phyloP scores from a whole-genome alignment of 2,113 vertebrate genomes.

The Emydura subglobosa region DNA sequence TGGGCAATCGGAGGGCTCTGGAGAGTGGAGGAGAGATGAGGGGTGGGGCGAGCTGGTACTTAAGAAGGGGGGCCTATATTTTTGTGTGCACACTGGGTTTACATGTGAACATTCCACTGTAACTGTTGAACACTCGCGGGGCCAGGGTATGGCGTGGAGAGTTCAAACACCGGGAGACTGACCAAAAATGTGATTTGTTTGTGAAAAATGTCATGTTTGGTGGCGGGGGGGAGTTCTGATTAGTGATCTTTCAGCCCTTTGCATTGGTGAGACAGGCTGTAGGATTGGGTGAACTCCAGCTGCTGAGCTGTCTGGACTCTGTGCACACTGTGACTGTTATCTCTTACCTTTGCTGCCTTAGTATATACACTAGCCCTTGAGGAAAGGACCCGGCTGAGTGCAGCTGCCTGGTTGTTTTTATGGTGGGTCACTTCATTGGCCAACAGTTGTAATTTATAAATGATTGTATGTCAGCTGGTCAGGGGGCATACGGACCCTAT shows the following conservation, averaged over 20 bases:
- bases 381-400: background rate
- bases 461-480: accelerated
- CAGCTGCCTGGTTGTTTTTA: background rate
- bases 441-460: background rate
- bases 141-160: background rate
- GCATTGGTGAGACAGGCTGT: background rate
- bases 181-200: background rate
- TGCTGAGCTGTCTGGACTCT: background rate
- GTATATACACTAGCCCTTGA: background rate
- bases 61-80: background rate
- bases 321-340: background rate
- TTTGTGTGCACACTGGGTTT: background rate
- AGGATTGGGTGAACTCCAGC: background rate
- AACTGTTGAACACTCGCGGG: background rate
- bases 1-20: background rate
- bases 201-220: background rate
- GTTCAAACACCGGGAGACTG: background rate
- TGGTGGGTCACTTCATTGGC: background rate
- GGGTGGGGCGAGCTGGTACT: background rate
- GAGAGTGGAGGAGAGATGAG: background rate
- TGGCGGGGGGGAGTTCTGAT: background rate
- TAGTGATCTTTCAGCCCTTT: background rate
- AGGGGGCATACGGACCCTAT: accelerated
- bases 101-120: background rate
- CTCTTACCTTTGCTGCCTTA: background rate